Evolutionary conservation across 2,888 invertebrate species (phyloP), one percentile per base, ranked within the genome.

Genomic region (Melanchra persicariae): DNA sequence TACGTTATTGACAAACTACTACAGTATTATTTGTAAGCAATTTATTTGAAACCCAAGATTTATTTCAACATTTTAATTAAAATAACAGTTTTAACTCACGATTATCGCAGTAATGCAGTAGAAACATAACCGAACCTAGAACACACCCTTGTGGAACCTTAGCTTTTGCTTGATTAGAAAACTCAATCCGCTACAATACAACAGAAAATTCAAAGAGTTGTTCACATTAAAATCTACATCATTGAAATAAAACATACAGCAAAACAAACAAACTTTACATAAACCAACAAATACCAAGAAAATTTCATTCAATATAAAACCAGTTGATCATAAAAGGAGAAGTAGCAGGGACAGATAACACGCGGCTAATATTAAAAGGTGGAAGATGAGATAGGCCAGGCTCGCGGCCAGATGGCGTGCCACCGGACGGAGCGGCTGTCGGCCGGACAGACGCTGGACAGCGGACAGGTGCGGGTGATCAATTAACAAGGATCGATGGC

Each of bases 401-500:
- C 87, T 87, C 88, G 87, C 84, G 84, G 83, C 84, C 80, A 86
- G 85, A 75, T 86, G 86, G 81, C 83, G 85, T 75, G 77, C 79
- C 80, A 79, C 74, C 77, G 72, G 68, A 75, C 79, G 62, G 68
- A 70, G 78, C 74, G 83, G 65, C 74, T 81, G 75, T 49, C 76
- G 82, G 79, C 59, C 57, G 64, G 57, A 83, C 80, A 79, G 76
- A 69, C 70, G 79, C 70, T 77, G 69, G 80, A 77, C 73, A 71
- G 81, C 73, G 87, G 88, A 89, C 93, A 93, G 93, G 93, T 94
- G 93, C 91, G 86, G 89, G 91, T 91, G 93, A 94, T 94, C 94
- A 93, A 94, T 94, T 94, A 94, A 91, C 90, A 85, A 84, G 90
- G 91, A 93, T 92, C 93, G 93, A 94, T 93, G 87, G 90, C 86